phyloP scores from a whole-genome alignment of 2,888 invertebrate species.

The Lysandra coridon region DNA sequence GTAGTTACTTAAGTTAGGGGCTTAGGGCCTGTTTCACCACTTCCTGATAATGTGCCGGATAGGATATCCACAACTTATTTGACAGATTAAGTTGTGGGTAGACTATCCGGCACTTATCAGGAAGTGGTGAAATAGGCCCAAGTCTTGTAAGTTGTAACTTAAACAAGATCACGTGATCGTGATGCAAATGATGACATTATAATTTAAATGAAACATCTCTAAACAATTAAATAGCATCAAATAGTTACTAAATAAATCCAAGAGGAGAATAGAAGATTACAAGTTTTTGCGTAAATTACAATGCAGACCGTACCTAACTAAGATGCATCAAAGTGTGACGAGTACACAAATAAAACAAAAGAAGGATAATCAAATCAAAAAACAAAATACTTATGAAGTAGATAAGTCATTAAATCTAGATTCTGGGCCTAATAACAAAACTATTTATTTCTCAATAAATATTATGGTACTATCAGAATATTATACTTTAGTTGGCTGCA shows the following conservation, averaged over 20 bases:
- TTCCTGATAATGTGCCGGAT: background rate
- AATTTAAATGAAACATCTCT: background rate
- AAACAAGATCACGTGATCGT: too few relatives aligned
- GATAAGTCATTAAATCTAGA: background rate
- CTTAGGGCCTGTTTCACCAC: background rate
- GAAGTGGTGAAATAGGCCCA: too few relatives aligned
- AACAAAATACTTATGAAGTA: background rate
- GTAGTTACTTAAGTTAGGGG: too few relatives aligned
- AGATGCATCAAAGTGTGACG: constrained; percentile 4
- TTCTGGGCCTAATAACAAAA: background rate
- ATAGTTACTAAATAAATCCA: background rate
- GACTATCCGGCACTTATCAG: too few relatives aligned
- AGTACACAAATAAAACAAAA: background rate
- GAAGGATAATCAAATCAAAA: background rate
- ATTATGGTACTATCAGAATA: background rate
- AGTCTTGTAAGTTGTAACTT: too few relatives aligned
- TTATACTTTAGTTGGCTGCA: background rate
- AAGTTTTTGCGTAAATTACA: background rate
- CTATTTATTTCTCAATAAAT: too few relatives aligned
- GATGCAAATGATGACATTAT: background rate
- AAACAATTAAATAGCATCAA: background rate
- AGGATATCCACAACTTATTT: too few relatives aligned
- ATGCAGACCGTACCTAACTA: background rate
- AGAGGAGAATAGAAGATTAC: background rate
- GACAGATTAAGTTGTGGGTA: too few relatives aligned